Base-by-base conservation (phyloP, 2,113 vertebrate genomes). In the Plestiodon gilberti region DNA sequence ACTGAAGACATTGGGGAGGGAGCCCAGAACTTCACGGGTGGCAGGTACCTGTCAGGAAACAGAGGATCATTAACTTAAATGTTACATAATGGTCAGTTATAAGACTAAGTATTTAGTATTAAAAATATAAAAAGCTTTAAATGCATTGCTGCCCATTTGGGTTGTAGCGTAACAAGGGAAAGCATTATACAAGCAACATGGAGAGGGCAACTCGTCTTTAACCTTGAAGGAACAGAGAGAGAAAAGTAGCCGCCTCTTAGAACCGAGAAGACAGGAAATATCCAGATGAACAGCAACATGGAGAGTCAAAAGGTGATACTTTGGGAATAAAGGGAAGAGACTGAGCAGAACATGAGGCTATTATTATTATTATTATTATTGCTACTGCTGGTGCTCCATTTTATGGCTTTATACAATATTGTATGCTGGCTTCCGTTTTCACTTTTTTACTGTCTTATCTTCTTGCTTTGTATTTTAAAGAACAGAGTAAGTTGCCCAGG, bases 1-100 rank as follows among this genome's bases (percentile, higher is more conserved):
- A 87, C 98, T 99, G 96, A 99, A 99, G 82, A 99, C 98, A 92
- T 99, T 99, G 82, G 98, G 98, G 22, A 99, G 96, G 1, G 98
- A 99, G 75, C 98, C 98, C 91, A 99, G 95, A 74, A 99, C 98
- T 95, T 99, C 98, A 70, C 98, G 96, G 14, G 98, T 99, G 57
- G 98, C 98, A 40, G 98, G 98, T 88, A 99, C 98, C 98, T 99
- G 92, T 8, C 35, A 33, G 78, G 6, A 81, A 2, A 55, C 3
- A 40, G 28, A 78, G 52, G 6, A 25, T 70, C 48, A 57, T 28
- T 4, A 13, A 22, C 64, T 43, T 59, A 22, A 17, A 13, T 57
- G 55, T 17, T 57, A 57, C 11, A 57, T 17, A 57, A 10, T 17
- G 2, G 17, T 57, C 11, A 15, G 17, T 7, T 17, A 14, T 57